These are phyloP conservation scores for Scaptomyza caliginosa DNA, from an alignment of 2,888 invertebrate genomes.

Conservation along the genomic window DNA sequence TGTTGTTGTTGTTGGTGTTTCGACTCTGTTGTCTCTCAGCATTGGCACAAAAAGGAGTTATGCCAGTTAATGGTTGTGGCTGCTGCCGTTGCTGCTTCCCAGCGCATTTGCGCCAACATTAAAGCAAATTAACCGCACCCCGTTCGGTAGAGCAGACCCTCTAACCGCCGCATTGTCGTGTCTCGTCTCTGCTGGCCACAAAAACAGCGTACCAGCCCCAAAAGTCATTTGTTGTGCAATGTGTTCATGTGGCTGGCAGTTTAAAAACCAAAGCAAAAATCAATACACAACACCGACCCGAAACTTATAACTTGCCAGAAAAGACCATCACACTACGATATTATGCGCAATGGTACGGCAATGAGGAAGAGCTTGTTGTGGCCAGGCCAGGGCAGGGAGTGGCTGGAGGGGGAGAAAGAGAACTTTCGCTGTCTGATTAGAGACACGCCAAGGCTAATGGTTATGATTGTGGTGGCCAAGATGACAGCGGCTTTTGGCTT, in stretches of 20 bases:
- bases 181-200: not conserved
- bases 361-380: not conserved
- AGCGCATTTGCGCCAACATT: constrained; percentile 75
- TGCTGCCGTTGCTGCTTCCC: constrained; percentile 17
- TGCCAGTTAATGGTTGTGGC: constrained; percentile 58
- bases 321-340: constrained; percentile 6
- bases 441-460: constrained; percentile 76
- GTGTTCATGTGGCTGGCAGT: constrained; percentile 79
- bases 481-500: constrained; percentile 74
- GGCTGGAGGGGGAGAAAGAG: not conserved
- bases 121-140: constrained; percentile 82
- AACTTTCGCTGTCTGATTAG: constrained; percentile 75
- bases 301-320: constrained; percentile 48
- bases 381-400: too few species aligned
- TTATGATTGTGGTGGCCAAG: constrained; percentile 79
- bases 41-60: constrained; percentile 57
- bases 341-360: not conserved
- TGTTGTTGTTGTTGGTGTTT: constrained; percentile 37
- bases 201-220: constrained; percentile 49
- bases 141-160: constrained; percentile 26
- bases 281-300: constrained; percentile 69
- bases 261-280: constrained; percentile 78
- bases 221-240: constrained; percentile 82
- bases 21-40: constrained; percentile 37
- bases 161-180: not conserved